Evolutionary conservation across 1,140 invertebrate genomes (phyloP).

Genomic region (Cyclargus thomasi): DNA sequence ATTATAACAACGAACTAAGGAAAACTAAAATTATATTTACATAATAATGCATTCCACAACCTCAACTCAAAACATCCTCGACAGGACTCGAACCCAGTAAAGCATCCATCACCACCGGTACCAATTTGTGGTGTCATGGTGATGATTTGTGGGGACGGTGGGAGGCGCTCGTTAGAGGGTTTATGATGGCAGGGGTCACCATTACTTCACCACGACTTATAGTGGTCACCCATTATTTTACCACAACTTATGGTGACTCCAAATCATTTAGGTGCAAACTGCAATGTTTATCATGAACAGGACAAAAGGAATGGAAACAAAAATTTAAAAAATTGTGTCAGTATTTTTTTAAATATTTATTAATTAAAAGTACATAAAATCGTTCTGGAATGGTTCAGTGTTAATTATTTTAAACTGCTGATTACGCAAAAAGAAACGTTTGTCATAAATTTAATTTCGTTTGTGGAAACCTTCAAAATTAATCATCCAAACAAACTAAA

Average conservation of each 20-base stretch:
- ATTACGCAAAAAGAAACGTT: too few relatives aligned
- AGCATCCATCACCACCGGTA: not conserved
- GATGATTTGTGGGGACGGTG: constrained; percentile 2
- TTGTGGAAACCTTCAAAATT: not conserved
- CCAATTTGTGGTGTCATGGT: not conserved
- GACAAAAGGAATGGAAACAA: not conserved
- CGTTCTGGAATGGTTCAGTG: too few relatives aligned
- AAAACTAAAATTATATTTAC: too few relatives aligned
- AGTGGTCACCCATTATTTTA: not conserved
- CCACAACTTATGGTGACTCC: not conserved
- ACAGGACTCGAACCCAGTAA: not conserved
- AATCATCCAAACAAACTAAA: not conserved
- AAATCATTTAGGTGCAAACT: not conserved
- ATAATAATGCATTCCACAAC: too few relatives aligned
- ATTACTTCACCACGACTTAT: not conserved
- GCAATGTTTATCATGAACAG: not conserved
- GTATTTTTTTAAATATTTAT: too few relatives aligned
- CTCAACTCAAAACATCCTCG: not conserved
- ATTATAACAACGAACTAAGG: too few relatives aligned
- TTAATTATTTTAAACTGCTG: too few relatives aligned
- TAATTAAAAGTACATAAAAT: too few relatives aligned
- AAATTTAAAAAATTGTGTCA: too few relatives aligned
- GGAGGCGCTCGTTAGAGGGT: constrained; percentile 1
- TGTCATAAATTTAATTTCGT: too few relatives aligned
- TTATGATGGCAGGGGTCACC: not conserved